These are phyloP conservation scores for Cassiopea xamachana DNA, from an alignment of 30 jellyfish, hydroid and myxozoan species.

Conservation along the genomic window DNA sequence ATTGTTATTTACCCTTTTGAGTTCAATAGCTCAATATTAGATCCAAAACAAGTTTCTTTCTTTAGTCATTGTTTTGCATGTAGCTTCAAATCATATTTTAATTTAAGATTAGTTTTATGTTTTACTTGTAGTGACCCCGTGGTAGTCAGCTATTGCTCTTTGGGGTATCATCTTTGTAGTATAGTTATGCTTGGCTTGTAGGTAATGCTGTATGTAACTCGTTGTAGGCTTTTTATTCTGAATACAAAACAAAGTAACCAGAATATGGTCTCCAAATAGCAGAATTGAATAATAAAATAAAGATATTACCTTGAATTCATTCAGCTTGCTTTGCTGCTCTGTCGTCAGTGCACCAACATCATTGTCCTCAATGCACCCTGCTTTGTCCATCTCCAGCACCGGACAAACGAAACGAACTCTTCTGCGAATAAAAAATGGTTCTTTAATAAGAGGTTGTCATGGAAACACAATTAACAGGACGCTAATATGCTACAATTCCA, in stretches of 20 bases:
- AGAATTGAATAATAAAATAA: conserved; percentile 7
- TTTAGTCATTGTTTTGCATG: too few relatives aligned
- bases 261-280: conserved; percentile 53
- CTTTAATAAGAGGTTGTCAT: background rate
- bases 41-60: too few relatives aligned
- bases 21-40: too few relatives aligned
- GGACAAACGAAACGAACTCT: background rate
- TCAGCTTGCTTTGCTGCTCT: conserved; percentile 70
- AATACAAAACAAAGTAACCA: background rate
- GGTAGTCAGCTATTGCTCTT: too few relatives aligned
- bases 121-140: too few relatives aligned
- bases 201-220: too few relatives aligned
- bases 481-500: background rate
- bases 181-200: too few relatives aligned
- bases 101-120: too few relatives aligned
- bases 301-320: conserved; percentile 61
- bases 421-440: background rate
- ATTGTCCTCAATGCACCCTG: conserved; percentile 59
- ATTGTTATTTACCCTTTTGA: too few relatives aligned
- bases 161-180: too few relatives aligned
- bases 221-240: too few relatives aligned
- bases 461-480: background rate
- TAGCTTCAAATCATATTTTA: too few relatives aligned
- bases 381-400: conserved; percentile 27
- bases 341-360: conserved; percentile 78